Evolutionary conservation across 2,113 vertebrate species (phyloP).

Genomic region (Leptobrachium leishanense): DNA sequence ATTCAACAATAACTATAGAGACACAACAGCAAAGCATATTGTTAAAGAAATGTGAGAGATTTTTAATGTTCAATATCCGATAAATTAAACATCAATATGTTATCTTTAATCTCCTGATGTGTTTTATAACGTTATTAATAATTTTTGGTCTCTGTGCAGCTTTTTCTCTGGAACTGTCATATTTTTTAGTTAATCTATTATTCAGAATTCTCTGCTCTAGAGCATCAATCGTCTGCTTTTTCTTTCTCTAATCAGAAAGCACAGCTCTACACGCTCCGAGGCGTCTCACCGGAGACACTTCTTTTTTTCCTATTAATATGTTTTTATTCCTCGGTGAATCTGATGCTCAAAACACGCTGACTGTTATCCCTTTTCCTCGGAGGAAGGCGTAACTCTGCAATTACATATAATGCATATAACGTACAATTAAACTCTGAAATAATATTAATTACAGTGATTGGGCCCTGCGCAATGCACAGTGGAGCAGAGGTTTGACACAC

Average conservation of each 20-base stretch:
- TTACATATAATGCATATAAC: constrained; percentile 36
- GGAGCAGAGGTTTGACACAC: constrained; percentile 6
- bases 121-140: constrained; percentile 27
- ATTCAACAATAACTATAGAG: too few relatives aligned
- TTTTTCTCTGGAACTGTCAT: constrained; percentile 2
- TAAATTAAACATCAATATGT: constrained; percentile 34
- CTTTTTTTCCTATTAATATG: constrained; percentile 1
- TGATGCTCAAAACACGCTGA: constrained; percentile 17
- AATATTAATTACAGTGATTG: constrained; percentile 43
- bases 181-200: constrained; percentile 26
- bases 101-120: background rate
- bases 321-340: constrained; percentile 4
- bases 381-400: constrained; percentile 32
- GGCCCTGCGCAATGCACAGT: background rate
- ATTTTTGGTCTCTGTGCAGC: constrained; percentile 4
- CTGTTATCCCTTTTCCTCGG: constrained; percentile 25
- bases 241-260: constrained; percentile 9
- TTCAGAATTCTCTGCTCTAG: constrained; percentile 15
- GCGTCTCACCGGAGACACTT: constrained; percentile 5
- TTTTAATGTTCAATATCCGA: background rate
- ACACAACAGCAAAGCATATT: too few relatives aligned
- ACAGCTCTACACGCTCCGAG: constrained; percentile 2
- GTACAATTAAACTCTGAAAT: constrained; percentile 37
- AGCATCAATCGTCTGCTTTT: constrained; percentile 18
- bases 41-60: too few relatives aligned